Evolutionary conservation across 2,888 invertebrate genomes (phyloP), one percentile per base, ranked within the genome.

Genomic region (Rhagonycha lutea): DNA sequence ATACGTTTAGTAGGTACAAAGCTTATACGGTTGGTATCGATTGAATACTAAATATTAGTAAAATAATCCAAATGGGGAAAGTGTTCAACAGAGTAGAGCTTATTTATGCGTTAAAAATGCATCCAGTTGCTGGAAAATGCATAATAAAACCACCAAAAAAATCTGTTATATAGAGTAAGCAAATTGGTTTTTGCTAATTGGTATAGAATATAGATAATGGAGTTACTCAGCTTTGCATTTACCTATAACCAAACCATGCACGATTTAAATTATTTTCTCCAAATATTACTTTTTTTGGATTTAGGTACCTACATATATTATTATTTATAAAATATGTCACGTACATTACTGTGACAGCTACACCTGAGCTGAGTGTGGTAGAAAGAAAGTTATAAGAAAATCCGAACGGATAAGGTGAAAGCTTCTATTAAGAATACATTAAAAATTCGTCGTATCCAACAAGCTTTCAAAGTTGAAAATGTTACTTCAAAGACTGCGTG

Each of bases 381-480:
- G 69, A 70, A 63, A 70, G 61, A 72, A 76, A 76, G 76, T 76
- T 61, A 65, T 32, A 60, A 61, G 61, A 73, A 73, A 76, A 76
- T 76, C 72, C 70, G 68, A 47, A 60, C 76, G 76, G 70, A 76
- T 76, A 74, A 73, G 73, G 67, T 63, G 73, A 73, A 75, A 76
- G 69, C 72, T 71, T 73, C 76, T 70, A 63, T 74, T 65, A 74
- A 74, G 77, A 74, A 77, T 74, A 72, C 74, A 74, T 77, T 74
- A 77, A 77, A 77, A 79, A 73, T 72, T 76, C 76, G 70, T 70
- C 63, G 70, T 75, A 78, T 74, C 74, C 76, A 77, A 78, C 80
- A 75, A 79, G 80, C 80, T 78, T 80, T 76, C 77, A 78, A 76
- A 79, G 74, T 79, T 77, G 78, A 77, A 81, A 81, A 79, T 79